Conservation (phyloP, 2,888 invertebrate genomes). For the Tetragonula carbonaria region DNA sequence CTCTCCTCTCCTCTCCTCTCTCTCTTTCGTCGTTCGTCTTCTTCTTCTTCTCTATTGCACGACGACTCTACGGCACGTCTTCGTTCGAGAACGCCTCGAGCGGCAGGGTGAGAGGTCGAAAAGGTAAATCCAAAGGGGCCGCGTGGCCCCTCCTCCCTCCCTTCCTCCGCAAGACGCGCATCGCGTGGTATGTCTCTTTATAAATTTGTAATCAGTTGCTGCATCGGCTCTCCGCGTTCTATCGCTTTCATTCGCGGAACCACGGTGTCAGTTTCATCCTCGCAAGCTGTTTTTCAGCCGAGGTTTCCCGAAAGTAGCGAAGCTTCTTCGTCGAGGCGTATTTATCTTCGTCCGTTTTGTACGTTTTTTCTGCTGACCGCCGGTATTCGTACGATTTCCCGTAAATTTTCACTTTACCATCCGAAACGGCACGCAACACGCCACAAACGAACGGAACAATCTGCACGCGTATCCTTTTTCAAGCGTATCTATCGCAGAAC, state of each 20-base stretch:
- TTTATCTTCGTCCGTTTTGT: too few relatives aligned
- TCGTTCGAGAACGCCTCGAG: slow-evolving; percentile 40
- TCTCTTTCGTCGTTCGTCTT: too few relatives aligned
- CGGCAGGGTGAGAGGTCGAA: slow-evolving; percentile 57
- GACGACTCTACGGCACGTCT: slow-evolving; percentile 8
- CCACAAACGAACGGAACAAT: too few relatives aligned
- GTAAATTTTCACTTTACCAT: too few relatives aligned
- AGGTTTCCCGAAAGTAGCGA: background rate
- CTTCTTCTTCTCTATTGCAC: too few relatives aligned
- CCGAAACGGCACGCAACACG: too few relatives aligned
- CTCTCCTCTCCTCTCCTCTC: too few relatives aligned
- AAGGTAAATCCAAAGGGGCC: slow-evolving; percentile 66
- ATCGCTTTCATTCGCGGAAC: background rate
- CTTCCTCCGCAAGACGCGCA: slow-evolving; percentile 33
- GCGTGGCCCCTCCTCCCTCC: slow-evolving; percentile 9
- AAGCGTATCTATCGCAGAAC: background rate
- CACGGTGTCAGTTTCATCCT: background rate
- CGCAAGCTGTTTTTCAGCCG: too few relatives aligned
- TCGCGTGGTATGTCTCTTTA: slow-evolving; percentile 75
- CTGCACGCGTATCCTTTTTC: background rate
- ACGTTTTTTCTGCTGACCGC: too few relatives aligned
- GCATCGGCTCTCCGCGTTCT: background rate
- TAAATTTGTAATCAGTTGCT: slow-evolving; percentile 76
- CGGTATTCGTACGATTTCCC: too few relatives aligned
- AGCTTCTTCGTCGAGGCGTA: too few relatives aligned